Evolutionary conservation across 2,113 vertebrate species (phyloP).

Genomic region (Pseudorectes ferrugineus): DNA sequence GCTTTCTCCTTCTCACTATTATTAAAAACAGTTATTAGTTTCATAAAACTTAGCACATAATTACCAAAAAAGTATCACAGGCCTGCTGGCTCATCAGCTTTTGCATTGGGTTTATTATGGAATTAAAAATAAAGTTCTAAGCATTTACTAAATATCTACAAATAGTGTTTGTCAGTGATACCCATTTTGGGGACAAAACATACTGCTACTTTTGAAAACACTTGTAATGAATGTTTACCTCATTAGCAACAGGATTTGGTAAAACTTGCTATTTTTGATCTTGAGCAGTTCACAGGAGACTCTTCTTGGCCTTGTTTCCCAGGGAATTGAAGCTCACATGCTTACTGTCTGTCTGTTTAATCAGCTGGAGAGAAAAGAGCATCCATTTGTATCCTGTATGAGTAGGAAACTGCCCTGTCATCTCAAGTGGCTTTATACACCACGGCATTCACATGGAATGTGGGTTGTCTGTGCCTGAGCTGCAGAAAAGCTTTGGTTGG

Average conservation of each 20-base stretch:
- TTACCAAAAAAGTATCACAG: slow-evolving; percentile 18
- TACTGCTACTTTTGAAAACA: background rate
- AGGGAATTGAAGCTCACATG: background rate
- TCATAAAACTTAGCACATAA: slow-evolving; percentile 30
- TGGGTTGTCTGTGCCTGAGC: background rate
- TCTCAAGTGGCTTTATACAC: background rate
- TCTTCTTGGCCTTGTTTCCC: background rate
- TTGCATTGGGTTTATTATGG: background rate
- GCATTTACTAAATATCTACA: slow-evolving; percentile 1
- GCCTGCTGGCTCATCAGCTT: slow-evolving; percentile 26
- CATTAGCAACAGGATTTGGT: slow-evolving; percentile 25
- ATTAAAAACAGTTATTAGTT: slow-evolving; percentile 47
- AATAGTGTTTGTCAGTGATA: background rate
- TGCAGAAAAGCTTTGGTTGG: background rate
- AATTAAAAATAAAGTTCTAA: slow-evolving; percentile 1
- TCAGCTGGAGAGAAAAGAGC: background rate
- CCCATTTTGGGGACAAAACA: background rate
- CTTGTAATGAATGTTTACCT: slow-evolving; percentile 25
- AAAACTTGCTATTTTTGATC: slow-evolving; percentile 18
- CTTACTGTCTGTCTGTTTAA: background rate
- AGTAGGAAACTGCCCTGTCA: background rate
- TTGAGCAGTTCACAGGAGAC: background rate
- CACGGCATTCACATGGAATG: accelerated
- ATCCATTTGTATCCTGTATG: background rate
- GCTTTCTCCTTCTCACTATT: background rate